A percentile compares a stretch with the other conserved stretches of the same genome.
Evolutionary conservation across 2,113 vertebrate genomes (phyloP).

Genomic region (Mellivora capensis): DNA sequence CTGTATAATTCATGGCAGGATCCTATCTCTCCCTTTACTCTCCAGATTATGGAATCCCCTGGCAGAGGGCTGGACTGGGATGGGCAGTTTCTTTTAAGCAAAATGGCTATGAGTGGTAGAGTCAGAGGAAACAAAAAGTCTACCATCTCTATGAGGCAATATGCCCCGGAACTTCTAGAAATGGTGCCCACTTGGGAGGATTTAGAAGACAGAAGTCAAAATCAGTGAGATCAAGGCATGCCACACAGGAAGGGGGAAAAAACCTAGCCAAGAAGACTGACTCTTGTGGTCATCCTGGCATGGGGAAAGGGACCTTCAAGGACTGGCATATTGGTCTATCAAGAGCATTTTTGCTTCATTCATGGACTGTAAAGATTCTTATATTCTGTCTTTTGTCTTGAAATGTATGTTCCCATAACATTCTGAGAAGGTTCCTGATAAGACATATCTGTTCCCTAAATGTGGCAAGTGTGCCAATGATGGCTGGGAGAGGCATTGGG

Average conservation of each 20-base stretch:
- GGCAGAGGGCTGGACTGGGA: neutral
- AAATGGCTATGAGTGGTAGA: neutral
- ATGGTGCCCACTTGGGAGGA: neutral
- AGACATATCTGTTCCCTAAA: neutral
- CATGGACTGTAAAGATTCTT: neutral
- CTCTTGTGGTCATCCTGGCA: accelerated
- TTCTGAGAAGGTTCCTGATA: neutral
- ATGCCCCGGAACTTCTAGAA: neutral
- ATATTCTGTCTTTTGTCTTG: neutral
- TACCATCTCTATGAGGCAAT: neutral
- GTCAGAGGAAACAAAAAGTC: neutral
- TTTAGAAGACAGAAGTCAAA: neutral
- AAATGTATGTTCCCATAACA: neutral
- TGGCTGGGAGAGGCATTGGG: neutral
- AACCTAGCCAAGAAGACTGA: neutral
- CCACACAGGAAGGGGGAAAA: neutral
- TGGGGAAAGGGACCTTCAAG: neutral
- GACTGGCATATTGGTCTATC: neutral
- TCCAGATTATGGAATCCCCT: neutral
- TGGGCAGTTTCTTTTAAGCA: neutral
- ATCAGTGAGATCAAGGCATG: neutral
- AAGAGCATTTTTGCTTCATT: neutral
- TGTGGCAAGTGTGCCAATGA: neutral
- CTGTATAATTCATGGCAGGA: neutral
- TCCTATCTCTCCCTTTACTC: neutral